Conservation (phyloP, 2,113 vertebrate species). For the Pelobates fuscus region DNA sequence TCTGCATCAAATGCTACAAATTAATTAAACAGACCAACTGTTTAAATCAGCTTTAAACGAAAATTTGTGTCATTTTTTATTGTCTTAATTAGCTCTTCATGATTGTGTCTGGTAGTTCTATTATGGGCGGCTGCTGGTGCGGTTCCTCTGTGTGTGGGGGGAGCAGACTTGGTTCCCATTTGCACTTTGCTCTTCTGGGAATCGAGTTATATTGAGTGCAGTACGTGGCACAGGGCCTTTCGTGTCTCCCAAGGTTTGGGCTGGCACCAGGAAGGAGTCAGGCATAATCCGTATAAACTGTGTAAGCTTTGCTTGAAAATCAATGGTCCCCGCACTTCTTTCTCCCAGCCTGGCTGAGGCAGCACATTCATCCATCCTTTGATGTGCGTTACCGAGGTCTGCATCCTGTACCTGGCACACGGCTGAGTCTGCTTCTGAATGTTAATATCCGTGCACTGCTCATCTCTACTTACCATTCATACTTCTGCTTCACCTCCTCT, state of each 20-base stretch:
- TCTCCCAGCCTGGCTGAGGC: conserved; percentile 25
- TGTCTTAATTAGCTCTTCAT: conserved; percentile 27
- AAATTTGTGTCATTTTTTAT: conserved; percentile 16
- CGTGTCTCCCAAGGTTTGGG: not conserved
- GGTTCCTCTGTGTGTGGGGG: not conserved
- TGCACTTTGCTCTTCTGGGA: too few species aligned
- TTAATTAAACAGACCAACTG: conserved; percentile 41
- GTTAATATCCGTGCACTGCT: conserved; percentile 26
- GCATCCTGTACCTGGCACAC: conserved; percentile 9
- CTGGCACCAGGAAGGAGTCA: conserved; percentile 38
- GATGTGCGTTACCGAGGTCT: conserved; percentile 10
- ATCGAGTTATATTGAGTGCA: too few species aligned
- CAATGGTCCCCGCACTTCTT: conserved; percentile 25
- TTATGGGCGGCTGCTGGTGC: conserved; percentile 9
- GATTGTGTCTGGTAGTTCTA: conserved; percentile 20
- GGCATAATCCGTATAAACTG: conserved; percentile 29
- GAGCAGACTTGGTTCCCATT: not conserved
- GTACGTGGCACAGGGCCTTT: not conserved
- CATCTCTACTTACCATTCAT: conserved; percentile 14
- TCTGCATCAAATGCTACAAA: conserved; percentile 37
- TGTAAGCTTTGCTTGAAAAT: conserved; percentile 34
- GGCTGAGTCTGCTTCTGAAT: conserved; percentile 22
- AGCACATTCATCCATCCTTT: conserved; percentile 31
- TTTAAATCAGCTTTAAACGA: conserved; percentile 18
- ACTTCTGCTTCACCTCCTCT: not conserved